Conservation (phyloP, 2,113 vertebrate genomes). For the Pluvialis apricaria region DNA sequence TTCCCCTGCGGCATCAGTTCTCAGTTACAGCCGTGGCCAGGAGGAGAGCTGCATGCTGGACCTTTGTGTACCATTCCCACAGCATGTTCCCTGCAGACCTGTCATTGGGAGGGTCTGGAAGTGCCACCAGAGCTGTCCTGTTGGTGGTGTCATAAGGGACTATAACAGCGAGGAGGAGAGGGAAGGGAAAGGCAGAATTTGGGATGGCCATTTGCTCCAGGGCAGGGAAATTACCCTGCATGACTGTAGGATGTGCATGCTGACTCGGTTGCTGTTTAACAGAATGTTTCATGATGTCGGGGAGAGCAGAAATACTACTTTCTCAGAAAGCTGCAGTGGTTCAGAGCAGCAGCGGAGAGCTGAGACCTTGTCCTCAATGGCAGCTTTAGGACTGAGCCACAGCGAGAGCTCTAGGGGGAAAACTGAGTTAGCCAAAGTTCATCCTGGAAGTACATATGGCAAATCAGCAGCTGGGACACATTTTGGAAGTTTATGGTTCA, state of each 20-base stretch:
- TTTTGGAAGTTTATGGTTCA: not conserved
- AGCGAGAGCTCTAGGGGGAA: not conserved
- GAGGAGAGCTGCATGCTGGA: not conserved
- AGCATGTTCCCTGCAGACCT: rapidly evolving
- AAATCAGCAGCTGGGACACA: not conserved
- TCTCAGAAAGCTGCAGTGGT: not conserved
- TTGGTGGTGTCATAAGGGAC: not conserved
- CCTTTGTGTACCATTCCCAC: not conserved
- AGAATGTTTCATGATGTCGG: not conserved
- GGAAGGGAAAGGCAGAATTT: not conserved
- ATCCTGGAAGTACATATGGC: not conserved
- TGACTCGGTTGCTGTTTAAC: not conserved
- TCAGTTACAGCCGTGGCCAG: not conserved
- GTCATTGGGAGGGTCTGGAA: not conserved
- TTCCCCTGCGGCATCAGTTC: not conserved
- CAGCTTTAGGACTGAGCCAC: not conserved
- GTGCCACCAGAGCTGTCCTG: not conserved
- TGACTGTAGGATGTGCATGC: not conserved
- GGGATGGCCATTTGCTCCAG: not conserved
- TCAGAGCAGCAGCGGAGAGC: not conserved
- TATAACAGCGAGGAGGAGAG: not conserved
- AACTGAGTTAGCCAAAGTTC: not conserved
- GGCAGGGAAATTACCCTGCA: not conserved
- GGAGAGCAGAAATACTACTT: not conserved
- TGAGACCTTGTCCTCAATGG: not conserved